Percentiles rank a stretch among this genome's conserved stretches.
phyloP scores from a whole-genome alignment of 2,888 invertebrate genomes.

The Crepidodera aurea region DNA sequence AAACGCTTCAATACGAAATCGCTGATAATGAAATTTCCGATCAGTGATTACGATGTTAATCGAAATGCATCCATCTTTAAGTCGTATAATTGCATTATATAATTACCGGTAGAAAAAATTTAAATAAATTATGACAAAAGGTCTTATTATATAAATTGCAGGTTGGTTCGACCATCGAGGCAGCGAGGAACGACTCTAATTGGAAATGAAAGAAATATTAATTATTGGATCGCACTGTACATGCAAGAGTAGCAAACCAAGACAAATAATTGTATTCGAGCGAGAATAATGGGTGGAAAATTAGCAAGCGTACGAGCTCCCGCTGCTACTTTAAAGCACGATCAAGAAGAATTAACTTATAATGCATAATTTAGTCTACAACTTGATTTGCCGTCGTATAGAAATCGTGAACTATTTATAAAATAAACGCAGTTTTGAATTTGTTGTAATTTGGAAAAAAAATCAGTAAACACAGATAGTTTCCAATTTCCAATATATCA shows the following conservation, averaged over 20 bases:
- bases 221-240: conserved; percentile 34
- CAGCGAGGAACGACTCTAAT: conserved; percentile 33
- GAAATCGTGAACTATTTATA: background rate
- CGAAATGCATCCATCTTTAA: conserved; percentile 33
- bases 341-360: conserved; percentile 13
- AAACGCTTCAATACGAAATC: conserved; percentile 26
- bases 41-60: conserved; percentile 36
- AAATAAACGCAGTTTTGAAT: background rate
- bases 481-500: too few species aligned
- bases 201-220: conserved; percentile 38
- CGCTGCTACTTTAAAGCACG: conserved; percentile 15
- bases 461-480: too few species aligned
- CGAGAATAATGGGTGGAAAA: conserved; percentile 30
- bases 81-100: conserved; percentile 37
- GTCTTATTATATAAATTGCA: conserved; percentile 36
- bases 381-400: background rate
- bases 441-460: too few species aligned
- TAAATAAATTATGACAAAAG: conserved; percentile 36
- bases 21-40: conserved; percentile 36
- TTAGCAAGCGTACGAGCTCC: conserved; percentile 16
- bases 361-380: conserved; percentile 2
- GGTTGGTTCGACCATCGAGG: conserved; percentile 24
- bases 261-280: conserved; percentile 30
- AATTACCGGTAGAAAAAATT: conserved; percentile 34
- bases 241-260: conserved; percentile 37